Evolutionary conservation across 2,888 invertebrate genomes (phyloP).

Genomic region (Tuta absoluta): DNA sequence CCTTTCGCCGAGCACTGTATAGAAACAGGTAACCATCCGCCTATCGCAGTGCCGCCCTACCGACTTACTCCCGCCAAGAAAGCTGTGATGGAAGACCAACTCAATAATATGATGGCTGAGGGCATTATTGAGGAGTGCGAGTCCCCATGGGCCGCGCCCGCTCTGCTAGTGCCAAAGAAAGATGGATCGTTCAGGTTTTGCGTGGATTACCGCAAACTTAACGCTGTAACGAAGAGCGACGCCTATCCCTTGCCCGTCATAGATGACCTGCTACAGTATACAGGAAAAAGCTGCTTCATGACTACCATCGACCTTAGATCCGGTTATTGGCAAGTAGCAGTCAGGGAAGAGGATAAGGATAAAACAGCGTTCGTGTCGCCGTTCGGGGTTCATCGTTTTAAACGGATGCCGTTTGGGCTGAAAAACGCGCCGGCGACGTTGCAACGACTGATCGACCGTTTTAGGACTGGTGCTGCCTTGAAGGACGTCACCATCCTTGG

Average conservation of each 20-base stretch:
- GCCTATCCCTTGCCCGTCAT: conserved; percentile 56
- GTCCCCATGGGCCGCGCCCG: conserved; percentile 51
- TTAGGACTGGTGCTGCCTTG: conserved; percentile 24
- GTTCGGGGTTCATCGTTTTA: conserved; percentile 47
- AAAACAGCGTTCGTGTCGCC: conserved; percentile 50
- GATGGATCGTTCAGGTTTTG: conserved; percentile 45
- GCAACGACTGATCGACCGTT: conserved; percentile 36
- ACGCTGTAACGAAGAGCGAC: conserved; percentile 25
- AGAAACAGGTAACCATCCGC: conserved; percentile 36
- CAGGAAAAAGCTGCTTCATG: conserved; percentile 42
- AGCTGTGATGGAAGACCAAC: conserved; percentile 38
- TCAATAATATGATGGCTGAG: conserved; percentile 45
- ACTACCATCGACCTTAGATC: conserved; percentile 39
- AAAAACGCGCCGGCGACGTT: too few relatives aligned
- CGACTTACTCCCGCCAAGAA: conserved; percentile 41
- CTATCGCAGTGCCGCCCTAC: conserved; percentile 49
- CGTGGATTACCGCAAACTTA: conserved; percentile 47
- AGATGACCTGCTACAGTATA: conserved; percentile 47
- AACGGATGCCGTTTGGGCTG: conserved; percentile 48
- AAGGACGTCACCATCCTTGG: conserved; percentile 30
- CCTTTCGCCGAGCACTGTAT: conserved; percentile 38
- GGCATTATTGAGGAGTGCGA: conserved; percentile 46
- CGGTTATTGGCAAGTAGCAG: conserved; percentile 43
- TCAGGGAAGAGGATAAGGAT: conserved; percentile 40
- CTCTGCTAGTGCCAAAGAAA: too few relatives aligned